Conservation (phyloP, 1,140 invertebrate species). For the Bombus waltoni region DNA sequence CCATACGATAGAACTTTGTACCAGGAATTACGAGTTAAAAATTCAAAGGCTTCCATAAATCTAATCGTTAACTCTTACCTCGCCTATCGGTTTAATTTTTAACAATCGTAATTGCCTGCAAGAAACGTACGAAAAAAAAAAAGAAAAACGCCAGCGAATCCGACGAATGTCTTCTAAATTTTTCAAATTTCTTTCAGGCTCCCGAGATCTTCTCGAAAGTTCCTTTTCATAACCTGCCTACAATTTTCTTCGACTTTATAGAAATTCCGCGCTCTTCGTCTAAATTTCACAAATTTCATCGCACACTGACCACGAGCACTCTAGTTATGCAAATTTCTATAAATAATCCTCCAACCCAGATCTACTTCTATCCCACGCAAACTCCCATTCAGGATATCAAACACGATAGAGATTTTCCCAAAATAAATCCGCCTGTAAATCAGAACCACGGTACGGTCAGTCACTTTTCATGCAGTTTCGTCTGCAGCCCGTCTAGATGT, state of each 20-base stretch:
- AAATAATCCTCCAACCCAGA: slow-evolving; percentile 14
- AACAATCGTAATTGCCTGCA: no score
- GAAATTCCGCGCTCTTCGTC: neutral
- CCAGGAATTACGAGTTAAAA: no score
- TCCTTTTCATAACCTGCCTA: neutral
- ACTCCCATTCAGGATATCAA: neutral
- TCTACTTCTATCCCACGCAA: neutral
- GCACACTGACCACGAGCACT: neutral
- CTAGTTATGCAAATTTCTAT: neutral
- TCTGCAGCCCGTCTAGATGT: neutral
- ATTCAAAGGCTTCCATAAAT: no score
- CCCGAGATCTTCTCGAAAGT: neutral
- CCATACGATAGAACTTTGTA: no score
- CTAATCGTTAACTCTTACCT: no score
- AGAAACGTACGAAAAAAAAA: no score
- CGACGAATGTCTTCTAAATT: no score
- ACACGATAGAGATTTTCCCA: no score
- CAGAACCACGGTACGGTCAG: neutral
- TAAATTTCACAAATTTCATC: neutral
- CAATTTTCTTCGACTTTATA: neutral
- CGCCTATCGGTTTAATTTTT: neutral
- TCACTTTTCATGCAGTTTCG: neutral
- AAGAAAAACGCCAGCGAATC: no score
- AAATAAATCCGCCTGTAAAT: neutral
- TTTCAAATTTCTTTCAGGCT: neutral